Conservation (phyloP, 2,888 invertebrate genomes). For the Anoplius nigerrimus region DNA sequence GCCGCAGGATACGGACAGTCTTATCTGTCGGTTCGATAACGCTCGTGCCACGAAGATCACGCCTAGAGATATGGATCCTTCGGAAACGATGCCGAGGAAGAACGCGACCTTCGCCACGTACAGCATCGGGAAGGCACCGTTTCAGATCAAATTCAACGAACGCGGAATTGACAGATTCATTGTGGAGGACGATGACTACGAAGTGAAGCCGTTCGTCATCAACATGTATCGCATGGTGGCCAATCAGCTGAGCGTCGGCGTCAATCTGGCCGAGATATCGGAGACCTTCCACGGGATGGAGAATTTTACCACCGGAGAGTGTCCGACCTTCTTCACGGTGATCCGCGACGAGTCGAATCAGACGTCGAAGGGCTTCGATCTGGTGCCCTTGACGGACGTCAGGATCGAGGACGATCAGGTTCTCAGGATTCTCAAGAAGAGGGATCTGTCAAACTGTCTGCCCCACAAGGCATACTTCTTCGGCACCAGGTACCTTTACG, state of each 20-base stretch:
- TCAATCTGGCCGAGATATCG: conserved; percentile 32
- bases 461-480: conserved; percentile 46
- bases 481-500: conserved; percentile 47
- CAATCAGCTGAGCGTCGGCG: conserved; percentile 55
- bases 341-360: conserved; percentile 27
- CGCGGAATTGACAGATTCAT: conserved; percentile 48
- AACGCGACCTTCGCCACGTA: conserved; percentile 35
- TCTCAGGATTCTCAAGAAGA: conserved; percentile 46
- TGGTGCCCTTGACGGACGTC: conserved; percentile 33
- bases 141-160: conserved; percentile 58
- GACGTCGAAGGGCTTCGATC: conserved; percentile 7
- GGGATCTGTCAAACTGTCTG: conserved; percentile 49
- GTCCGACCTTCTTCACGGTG: conserved; percentile 48
- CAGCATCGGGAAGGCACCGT: conserved; percentile 47
- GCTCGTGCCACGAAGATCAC: conserved; percentile 59
- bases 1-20: conserved; percentile 25
- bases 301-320: conserved; percentile 57
- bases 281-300: conserved; percentile 48
- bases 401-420: conserved; percentile 38
- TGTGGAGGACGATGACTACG: conserved; percentile 47
- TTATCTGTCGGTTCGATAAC: conserved; percentile 47
- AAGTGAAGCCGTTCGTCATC: conserved; percentile 54
- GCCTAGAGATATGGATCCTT: conserved; percentile 22
- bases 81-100: conserved; percentile 9
- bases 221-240: conserved; percentile 54